These are phyloP conservation scores for Lipophrys pholis DNA, from an alignment of 2,113 vertebrate species.

Conservation along the genomic window DNA sequence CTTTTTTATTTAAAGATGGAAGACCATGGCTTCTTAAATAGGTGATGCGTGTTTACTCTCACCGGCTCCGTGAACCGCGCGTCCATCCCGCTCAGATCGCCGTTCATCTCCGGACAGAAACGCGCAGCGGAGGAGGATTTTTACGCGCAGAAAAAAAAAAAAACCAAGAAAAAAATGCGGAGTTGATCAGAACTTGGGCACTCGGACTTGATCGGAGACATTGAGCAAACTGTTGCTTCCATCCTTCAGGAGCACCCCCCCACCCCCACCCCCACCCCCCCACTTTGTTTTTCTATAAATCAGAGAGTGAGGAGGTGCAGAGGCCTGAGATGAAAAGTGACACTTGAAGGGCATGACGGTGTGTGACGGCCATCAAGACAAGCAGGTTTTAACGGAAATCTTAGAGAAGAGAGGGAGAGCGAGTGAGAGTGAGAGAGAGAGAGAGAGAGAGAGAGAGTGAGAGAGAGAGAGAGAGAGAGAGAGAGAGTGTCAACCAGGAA, in stretches of 20 bases:
- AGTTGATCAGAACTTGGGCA: constrained; percentile 62
- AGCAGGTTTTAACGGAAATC: constrained; percentile 21
- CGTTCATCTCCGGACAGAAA: neutral
- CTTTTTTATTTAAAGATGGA: constrained; percentile 62
- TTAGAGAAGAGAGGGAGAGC: neutral
- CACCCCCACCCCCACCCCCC: neutral
- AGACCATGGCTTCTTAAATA: constrained; percentile 61
- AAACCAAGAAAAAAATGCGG: neutral
- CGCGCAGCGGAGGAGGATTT: neutral
- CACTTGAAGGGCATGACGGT: constrained; percentile 61
- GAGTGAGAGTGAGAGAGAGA: neutral
- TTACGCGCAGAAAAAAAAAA: too few species aligned
- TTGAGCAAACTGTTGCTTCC: constrained; percentile 80
- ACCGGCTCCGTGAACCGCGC: neutral
- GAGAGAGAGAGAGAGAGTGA: too few species aligned
- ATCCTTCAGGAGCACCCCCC: constrained; percentile 51
- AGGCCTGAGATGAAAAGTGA: constrained; percentile 56
- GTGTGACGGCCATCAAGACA: constrained; percentile 45
- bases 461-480: too few species aligned
- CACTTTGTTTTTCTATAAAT: constrained; percentile 19
- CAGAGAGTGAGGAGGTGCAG: neutral
- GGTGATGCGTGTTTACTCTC: constrained; percentile 48
- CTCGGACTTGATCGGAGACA: constrained; percentile 47
- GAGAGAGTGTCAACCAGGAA: too few species aligned
- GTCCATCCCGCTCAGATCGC: neutral